These are phyloP conservation scores for Synanceia verrucosa DNA, from an alignment of 2,797 vertebrate genomes.

Conservation along the genomic window DNA sequence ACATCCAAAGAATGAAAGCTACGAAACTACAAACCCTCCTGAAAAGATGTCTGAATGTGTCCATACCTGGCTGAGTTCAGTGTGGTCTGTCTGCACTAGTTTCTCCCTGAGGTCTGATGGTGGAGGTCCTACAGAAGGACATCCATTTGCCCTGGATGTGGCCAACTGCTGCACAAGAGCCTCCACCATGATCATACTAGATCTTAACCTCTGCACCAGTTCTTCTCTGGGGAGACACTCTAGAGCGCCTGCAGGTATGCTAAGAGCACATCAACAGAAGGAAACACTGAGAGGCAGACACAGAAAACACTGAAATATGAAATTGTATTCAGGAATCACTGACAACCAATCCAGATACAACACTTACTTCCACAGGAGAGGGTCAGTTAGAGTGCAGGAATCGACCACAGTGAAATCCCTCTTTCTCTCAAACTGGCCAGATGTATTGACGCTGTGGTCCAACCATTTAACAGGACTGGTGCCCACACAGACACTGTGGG, in stretches of 20 bases:
- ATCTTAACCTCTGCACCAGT: conserved; percentile 88
- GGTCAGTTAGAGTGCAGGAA: conserved; percentile 79
- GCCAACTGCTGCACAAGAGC: conserved; percentile 86
- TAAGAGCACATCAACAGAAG: conserved; percentile 64
- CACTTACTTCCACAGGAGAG: conserved; percentile 84
- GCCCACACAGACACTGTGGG: conserved; percentile 69
- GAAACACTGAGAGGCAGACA: neutral
- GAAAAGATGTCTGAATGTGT: neutral
- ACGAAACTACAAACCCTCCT: neutral
- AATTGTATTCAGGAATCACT: neutral
- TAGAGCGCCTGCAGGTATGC: conserved; percentile 83
- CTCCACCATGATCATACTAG: conserved; percentile 89
- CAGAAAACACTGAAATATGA: neutral
- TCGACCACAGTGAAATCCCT: conserved; percentile 71
- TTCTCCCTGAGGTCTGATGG: conserved; percentile 83
- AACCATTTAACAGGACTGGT: conserved; percentile 61
- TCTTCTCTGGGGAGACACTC: conserved; percentile 81
- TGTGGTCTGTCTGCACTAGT: conserved; percentile 87
- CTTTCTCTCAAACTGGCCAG: conserved; percentile 74
- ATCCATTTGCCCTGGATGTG: conserved; percentile 65
- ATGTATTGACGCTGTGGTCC: conserved; percentile 81
- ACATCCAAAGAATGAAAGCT: neutral
- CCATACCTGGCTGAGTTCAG: conserved; percentile 81
- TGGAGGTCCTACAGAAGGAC: conserved; percentile 32
- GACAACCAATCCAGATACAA: neutral